Evolutionary conservation across 1,140 invertebrate species (phyloP), one percentile per base, ranked within the genome.

Genomic region (Aphelenchoides besseyi): DNA sequence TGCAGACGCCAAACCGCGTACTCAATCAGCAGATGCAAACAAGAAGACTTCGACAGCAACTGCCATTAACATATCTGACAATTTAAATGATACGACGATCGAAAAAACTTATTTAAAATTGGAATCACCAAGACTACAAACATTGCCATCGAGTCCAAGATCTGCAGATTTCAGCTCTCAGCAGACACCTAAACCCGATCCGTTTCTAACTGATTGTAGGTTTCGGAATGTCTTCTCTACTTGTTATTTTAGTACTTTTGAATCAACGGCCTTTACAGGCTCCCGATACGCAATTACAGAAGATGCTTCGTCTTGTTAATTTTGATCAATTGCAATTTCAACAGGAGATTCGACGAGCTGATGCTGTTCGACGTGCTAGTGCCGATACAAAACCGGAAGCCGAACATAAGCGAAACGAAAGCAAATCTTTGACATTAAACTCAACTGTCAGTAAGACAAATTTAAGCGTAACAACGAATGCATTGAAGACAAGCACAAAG

Each of bases 261-360:
- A 41, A 41, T 5, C 5, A 41, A 41, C 5, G 37, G 5, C 37
- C 5, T 41, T n/a, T 5, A 41, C 5, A n/a, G 5, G n/a, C n/a
- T 41, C 37, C 5, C 37, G n/a, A 41, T 8, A 8, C 37, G n/a
- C 37, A n/a, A 8, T 41, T 5, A 41, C 5, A 41, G n/a, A 41
- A 41, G 37, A 5, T 41, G 37, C 5, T 41, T n/a, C 5, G n/a
- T n/a, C n/a, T n/a, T 5, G 37, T 8, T 41, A n/a, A 8, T n/a
- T 41, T 41, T n/a, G n/a, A 41, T 8, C 37, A 8, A 41, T 41
- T 41, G n/a, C 37, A 41, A 41, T 5, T 41, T 41, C 37, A 41
- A 41, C n/a, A 41, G n/a, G 37, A 41, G n/a, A n/a, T 41, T 41
- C n/a, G 37, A 41, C 37, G n/a, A 41, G n/a, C n/a, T 41, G n/a